Conservation (phyloP, 1,140 invertebrate species). For the Hylyphantes graminicola region DNA sequence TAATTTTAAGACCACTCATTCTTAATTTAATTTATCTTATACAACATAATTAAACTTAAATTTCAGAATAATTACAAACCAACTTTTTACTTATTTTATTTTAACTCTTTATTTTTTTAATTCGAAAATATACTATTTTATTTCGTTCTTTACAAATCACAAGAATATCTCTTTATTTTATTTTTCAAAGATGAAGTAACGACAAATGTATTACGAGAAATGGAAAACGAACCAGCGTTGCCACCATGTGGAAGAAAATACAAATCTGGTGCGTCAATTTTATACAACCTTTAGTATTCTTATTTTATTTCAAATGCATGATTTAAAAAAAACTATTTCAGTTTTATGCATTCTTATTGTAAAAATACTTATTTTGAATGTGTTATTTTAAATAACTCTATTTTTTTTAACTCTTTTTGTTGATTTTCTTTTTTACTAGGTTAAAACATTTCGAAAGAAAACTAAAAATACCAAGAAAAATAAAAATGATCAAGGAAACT, state of each 20-base stretch:
- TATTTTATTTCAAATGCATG: background rate
- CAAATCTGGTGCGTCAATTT: conserved; percentile 38
- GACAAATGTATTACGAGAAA: conserved; percentile 38
- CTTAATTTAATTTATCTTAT: too few relatives aligned
- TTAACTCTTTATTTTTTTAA: too few relatives aligned
- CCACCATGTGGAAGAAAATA: conserved; percentile 60
- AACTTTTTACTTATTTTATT: too few relatives aligned
- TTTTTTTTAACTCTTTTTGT: too few relatives aligned
- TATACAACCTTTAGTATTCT: background rate
- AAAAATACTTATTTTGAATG: background rate
- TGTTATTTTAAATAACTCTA: background rate
- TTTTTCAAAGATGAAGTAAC: conserved; percentile 25
- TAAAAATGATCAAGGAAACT: too few relatives aligned
- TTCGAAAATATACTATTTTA: too few relatives aligned
- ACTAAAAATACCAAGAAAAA: too few relatives aligned
- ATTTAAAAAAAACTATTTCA: background rate
- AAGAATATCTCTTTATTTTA: background rate
- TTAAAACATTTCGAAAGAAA: too few relatives aligned
- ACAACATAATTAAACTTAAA: too few relatives aligned
- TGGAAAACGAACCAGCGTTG: conserved; percentile 57
- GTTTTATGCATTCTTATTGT: background rate
- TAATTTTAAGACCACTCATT: too few relatives aligned
- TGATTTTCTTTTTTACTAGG: too few relatives aligned
- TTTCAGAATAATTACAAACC: too few relatives aligned
- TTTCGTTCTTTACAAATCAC: background rate